phyloP scores from a whole-genome alignment of 2,113 vertebrate species.

The Pristiophorus japonicus region DNA sequence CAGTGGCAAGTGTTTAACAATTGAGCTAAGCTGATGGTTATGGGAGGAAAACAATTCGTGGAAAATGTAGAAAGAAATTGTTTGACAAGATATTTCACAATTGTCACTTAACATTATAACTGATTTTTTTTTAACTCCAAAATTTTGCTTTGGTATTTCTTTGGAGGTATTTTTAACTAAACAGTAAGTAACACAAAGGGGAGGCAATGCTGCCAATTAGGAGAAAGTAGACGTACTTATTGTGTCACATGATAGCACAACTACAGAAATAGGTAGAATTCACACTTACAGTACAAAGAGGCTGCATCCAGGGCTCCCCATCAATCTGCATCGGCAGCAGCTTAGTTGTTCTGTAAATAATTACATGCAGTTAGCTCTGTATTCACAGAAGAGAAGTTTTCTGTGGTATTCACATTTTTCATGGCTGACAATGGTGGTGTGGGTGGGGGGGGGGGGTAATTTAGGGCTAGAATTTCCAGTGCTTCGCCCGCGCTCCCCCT shows the following conservation, averaged over 20 bases:
- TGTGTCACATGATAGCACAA: neutral
- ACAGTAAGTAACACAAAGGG: neutral
- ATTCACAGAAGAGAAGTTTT: neutral
- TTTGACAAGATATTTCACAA: neutral
- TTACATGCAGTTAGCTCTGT: neutral
- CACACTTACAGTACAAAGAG: conserved; percentile 75
- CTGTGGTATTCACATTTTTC: neutral
- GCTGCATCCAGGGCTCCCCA: conserved; percentile 95
- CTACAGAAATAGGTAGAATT: neutral
- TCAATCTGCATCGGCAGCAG: conserved; percentile 94
- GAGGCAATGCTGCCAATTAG: neutral
- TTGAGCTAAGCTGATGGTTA: neutral
- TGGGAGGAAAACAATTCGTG: neutral
- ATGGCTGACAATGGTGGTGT: neutral
- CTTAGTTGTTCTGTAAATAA: conserved; percentile 70
- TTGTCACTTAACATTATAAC: neutral
- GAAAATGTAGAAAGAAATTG: neutral
- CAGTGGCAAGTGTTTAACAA: neutral
- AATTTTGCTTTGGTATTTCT: too few species aligned
- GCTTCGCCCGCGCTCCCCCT: too few species aligned
- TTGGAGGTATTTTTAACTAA: neutral
- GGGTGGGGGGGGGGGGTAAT: too few species aligned
- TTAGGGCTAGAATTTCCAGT: too few species aligned
- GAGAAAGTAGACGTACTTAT: neutral
- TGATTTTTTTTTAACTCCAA: too few species aligned